Conservation (phyloP, 1,140 invertebrate genomes). For the Zaprionus lachaisei region DNA sequence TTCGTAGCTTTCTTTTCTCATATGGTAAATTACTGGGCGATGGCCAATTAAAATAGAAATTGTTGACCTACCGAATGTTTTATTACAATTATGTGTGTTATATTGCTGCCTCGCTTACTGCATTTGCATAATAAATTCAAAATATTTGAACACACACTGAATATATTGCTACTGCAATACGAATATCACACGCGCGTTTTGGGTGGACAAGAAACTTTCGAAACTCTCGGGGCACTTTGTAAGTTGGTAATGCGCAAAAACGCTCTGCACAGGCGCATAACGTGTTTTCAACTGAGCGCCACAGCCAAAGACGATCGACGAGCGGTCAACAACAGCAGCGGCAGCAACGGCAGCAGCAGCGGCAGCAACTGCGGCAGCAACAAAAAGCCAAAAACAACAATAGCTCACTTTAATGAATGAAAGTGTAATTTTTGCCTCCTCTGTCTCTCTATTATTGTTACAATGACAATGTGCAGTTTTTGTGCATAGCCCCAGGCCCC, state of each 20-base stretch:
- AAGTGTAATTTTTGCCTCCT: slow-evolving; percentile 61
- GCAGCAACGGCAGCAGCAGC: slow-evolving; percentile 16
- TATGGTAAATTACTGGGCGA: slow-evolving; percentile 71
- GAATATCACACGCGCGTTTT: slow-evolving; percentile 65
- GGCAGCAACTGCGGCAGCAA: slow-evolving; percentile 23
- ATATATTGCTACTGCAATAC: slow-evolving; percentile 43
- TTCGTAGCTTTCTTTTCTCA: slow-evolving; percentile 70
- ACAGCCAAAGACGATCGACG: slow-evolving; percentile 51
- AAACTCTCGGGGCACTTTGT: slow-evolving; percentile 38
- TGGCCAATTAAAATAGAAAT: slow-evolving; percentile 78
- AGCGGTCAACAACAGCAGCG: slow-evolving; percentile 44
- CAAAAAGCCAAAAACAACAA: slow-evolving; percentile 53
- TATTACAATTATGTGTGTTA: slow-evolving; percentile 37
- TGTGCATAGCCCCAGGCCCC: slow-evolving; percentile 28
- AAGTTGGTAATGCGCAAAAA: slow-evolving; percentile 57
- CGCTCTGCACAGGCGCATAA: slow-evolving; percentile 76
- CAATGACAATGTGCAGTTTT: slow-evolving; percentile 73
- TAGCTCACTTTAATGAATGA: slow-evolving; percentile 74
- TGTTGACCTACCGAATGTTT: slow-evolving; percentile 67
- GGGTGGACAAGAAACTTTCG: slow-evolving; percentile 51
- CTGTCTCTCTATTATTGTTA: slow-evolving; percentile 58
- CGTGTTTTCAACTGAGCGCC: slow-evolving; percentile 75
- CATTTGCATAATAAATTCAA: slow-evolving; percentile 77
- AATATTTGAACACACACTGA: slow-evolving; percentile 58
- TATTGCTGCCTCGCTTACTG: slow-evolving; percentile 32